These are phyloP conservation scores for Ondatra zibethicus DNA, from an alignment of 2,113 vertebrate species.

Conservation along the genomic window DNA sequence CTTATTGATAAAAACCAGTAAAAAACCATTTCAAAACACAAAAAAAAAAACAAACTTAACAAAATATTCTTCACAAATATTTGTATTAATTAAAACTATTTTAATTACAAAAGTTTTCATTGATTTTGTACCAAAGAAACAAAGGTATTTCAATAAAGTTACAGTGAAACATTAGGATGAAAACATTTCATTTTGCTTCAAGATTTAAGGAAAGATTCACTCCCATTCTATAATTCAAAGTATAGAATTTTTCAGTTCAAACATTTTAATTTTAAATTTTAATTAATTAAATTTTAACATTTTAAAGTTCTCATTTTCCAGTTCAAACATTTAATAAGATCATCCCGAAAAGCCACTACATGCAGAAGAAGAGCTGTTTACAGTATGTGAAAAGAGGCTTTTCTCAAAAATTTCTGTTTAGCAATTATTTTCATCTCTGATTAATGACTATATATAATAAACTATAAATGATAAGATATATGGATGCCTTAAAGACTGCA, in stretches of 20 bases:
- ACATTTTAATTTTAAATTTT: too few species aligned
- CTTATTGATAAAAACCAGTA: too few species aligned
- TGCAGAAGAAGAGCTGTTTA: background rate
- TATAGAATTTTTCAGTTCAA: background rate
- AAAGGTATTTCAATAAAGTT: background rate
- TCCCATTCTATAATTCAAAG: background rate
- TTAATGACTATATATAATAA: slow-evolving; percentile 35
- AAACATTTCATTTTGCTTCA: slow-evolving; percentile 43
- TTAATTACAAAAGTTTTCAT: slow-evolving; percentile 37
- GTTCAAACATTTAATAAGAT: slow-evolving; percentile 9
- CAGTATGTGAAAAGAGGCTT: background rate
- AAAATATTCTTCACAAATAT: too few species aligned
- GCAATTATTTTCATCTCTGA: slow-evolving; percentile 18
- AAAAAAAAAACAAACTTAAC: too few species aligned
- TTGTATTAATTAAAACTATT: too few species aligned
- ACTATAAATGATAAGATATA: background rate
- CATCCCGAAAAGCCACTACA: slow-evolving; percentile 16
- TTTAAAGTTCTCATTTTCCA: too few species aligned
- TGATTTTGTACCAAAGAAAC: background rate
- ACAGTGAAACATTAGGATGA: slow-evolving; percentile 8
- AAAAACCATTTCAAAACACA: too few species aligned
- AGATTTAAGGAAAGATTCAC: background rate
- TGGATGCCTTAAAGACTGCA: background rate
- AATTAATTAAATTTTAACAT: too few species aligned
- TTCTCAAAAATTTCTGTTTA: slow-evolving; percentile 28